phyloP scores from a whole-genome alignment of 2,113 vertebrate genomes.

The Phaethornis superciliosus region DNA sequence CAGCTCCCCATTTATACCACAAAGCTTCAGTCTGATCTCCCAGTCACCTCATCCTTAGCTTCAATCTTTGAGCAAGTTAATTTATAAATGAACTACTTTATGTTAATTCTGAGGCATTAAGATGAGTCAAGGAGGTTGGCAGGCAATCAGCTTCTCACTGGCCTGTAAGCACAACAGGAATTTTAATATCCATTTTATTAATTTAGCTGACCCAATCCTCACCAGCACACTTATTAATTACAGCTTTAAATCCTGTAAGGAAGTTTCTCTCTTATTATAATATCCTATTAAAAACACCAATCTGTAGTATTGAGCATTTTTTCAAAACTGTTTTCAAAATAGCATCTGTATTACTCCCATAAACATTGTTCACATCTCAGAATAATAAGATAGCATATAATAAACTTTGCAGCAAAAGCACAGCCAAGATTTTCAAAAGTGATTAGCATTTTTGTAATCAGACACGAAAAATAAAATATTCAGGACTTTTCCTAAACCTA shows the following conservation, averaged over 20 bases:
- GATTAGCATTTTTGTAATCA: constrained; percentile 2
- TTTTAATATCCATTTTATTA: constrained; percentile 38
- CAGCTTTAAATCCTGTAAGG: constrained; percentile 34
- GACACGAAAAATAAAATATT: background rate
- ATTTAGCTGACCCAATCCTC: constrained; percentile 25
- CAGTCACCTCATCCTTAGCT: background rate
- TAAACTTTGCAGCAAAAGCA: constrained; percentile 18
- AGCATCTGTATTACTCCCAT: background rate
- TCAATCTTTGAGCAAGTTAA: background rate
- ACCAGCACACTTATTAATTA: constrained; percentile 10
- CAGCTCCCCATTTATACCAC: background rate
- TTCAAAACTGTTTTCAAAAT: constrained; percentile 16
- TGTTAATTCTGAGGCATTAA: background rate
- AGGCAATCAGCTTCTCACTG: constrained; percentile 17
- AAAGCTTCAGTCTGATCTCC: background rate
- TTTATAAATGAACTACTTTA: constrained; percentile 8
- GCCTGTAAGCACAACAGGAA: constrained; percentile 33
- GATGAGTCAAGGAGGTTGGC: constrained; percentile 52
- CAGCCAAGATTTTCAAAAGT: background rate
- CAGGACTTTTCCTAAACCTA: background rate
- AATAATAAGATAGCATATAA: background rate
- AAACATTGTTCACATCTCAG: background rate
- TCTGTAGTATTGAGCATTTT: background rate
- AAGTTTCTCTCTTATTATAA: constrained; percentile 37
- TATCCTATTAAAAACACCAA: background rate